Conservation (phyloP, 2,797 vertebrate genomes). For the Rhinatrema bivittatum region DNA sequence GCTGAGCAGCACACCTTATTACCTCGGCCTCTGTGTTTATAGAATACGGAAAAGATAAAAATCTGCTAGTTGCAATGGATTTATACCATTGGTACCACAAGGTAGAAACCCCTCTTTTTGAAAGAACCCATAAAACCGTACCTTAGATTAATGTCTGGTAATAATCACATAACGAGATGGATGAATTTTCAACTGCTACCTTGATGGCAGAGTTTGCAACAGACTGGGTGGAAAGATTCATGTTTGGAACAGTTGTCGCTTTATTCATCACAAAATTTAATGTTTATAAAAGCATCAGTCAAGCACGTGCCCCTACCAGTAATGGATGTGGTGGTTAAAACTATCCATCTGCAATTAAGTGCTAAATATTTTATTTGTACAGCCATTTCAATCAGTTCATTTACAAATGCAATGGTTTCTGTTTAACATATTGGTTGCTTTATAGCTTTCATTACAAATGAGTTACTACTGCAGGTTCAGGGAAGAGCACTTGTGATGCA, state of each 20-base stretch:
- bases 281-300: slow-evolving; percentile 34
- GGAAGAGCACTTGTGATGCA: too few relatives aligned
- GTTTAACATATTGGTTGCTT: slow-evolving; percentile 28
- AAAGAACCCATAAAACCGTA: too few relatives aligned
- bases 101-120: too few relatives aligned
- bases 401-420: slow-evolving; percentile 8
- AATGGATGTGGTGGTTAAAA: slow-evolving; percentile 38
- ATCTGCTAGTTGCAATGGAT: too few relatives aligned
- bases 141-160: too few relatives aligned
- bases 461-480: slow-evolving; percentile 20
- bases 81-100: too few relatives aligned
- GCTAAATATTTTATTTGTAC: slow-evolving; percentile 42
- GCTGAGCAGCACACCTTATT: too few relatives aligned
- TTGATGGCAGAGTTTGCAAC: slow-evolving; percentile 26
- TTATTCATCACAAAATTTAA: slow-evolving; percentile 39
- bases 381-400: slow-evolving; percentile 30
- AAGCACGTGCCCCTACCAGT: slow-evolving; percentile 23
- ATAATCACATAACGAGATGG: too few relatives aligned
- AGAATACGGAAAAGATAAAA: too few relatives aligned
- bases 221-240: slow-evolving; percentile 26
- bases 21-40: too few relatives aligned
- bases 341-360: slow-evolving; percentile 37
- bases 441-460: slow-evolving; percentile 26
- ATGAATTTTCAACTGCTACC: slow-evolving; percentile 7
- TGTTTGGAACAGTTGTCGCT: slow-evolving; percentile 30